phyloP scores from a whole-genome alignment of 2,797 vertebrate species.

The Parauchenoglanis ngamensis region DNA sequence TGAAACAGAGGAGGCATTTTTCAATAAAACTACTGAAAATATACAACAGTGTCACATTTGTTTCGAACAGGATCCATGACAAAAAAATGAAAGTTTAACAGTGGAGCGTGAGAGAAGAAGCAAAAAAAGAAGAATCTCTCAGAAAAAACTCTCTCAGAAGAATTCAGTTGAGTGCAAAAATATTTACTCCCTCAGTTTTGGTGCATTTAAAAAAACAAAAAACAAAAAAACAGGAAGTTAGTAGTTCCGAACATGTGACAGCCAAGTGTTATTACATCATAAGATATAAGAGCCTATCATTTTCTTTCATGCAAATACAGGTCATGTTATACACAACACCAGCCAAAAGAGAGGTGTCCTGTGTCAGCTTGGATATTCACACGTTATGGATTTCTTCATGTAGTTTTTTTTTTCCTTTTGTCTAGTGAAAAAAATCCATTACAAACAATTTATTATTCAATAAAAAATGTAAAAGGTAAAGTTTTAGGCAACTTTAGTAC shows the following conservation, averaged over 20 bases:
- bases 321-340: not conserved
- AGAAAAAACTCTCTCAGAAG: not conserved
- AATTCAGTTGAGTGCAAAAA: not conserved
- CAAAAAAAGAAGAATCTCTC: not conserved
- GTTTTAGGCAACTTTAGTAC: not conserved
- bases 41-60: conserved; percentile 41
- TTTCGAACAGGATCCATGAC: not conserved
- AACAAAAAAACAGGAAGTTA: not conserved
- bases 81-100: conserved; percentile 14
- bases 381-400: not conserved
- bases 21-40: conserved; percentile 99
- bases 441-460: not conserved
- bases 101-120: not conserved
- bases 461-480: not conserved
- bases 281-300: not conserved
- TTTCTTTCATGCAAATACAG: not conserved
- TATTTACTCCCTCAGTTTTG: not conserved
- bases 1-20: conserved; percentile 99
- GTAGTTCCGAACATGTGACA: not conserved
- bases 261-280: not conserved
- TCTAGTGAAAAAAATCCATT: not conserved
- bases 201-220: not conserved
- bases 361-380: not conserved
- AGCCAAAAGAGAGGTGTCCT: not conserved
- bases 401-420: not conserved